Conservation (phyloP, 2,888 invertebrate species). For the Prosapia bicincta region DNA sequence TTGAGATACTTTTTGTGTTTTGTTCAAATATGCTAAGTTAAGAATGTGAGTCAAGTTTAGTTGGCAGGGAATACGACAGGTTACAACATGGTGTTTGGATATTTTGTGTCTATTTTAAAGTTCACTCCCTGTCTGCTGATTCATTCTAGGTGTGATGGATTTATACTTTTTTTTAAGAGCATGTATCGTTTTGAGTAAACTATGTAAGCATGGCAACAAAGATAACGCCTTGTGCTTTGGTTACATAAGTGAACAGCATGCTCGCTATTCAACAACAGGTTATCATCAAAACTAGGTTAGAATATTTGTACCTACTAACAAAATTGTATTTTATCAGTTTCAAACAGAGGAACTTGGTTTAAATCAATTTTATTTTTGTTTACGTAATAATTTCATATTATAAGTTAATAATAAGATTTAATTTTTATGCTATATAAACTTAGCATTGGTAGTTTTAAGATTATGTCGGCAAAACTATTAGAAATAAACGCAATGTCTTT, state of each 20-base stretch:
- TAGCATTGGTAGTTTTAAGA: background rate
- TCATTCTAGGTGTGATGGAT: background rate
- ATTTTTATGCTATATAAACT: background rate
- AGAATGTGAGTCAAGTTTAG: conserved; percentile 2
- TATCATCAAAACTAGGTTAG: background rate
- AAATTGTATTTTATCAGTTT: background rate
- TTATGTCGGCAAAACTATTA: background rate
- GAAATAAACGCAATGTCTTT: too few relatives aligned
- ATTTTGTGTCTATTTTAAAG: conserved; percentile 2
- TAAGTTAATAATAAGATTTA: too few relatives aligned
- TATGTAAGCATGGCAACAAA: background rate
- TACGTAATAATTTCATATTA: too few relatives aligned
- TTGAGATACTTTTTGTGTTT: conserved; percentile 36
- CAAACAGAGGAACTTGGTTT: background rate
- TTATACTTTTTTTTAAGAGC: background rate
- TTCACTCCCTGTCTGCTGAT: background rate
- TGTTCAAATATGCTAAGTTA: background rate
- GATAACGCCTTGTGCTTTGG: background rate
- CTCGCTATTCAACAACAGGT: background rate
- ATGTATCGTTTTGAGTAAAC: background rate
- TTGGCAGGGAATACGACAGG: background rate
- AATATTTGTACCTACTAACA: background rate
- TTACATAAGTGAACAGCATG: background rate
- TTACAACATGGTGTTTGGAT: background rate
- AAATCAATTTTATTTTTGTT: too few relatives aligned